Conservation (phyloP, 2,113 vertebrate species). For the Catharus minimus region DNA sequence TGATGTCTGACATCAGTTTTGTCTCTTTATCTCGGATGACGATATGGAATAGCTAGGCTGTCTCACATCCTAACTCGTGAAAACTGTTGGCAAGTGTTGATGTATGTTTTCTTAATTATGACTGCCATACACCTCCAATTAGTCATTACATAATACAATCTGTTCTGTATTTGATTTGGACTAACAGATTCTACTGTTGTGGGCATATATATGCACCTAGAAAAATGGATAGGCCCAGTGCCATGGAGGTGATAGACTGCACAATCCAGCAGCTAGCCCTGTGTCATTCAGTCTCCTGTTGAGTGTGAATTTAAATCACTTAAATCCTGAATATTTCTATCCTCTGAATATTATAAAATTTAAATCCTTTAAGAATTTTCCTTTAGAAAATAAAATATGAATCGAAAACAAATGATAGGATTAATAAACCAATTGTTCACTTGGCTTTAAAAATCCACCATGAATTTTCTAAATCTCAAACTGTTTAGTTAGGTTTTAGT, state of each 20-base stretch:
- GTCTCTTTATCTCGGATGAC: neutral
- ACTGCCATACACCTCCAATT: neutral
- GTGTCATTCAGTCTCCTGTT: slow-evolving; percentile 25
- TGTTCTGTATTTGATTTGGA: slow-evolving; percentile 34
- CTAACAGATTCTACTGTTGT: neutral
- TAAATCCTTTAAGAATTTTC: slow-evolving; percentile 61
- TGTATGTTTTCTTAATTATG: slow-evolving; percentile 2
- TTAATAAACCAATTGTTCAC: slow-evolving; percentile 61
- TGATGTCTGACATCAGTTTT: neutral
- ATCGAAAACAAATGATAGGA: slow-evolving; percentile 49
- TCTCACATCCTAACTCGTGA: neutral
- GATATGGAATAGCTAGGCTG: neutral
- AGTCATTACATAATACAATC: slow-evolving; percentile 32
- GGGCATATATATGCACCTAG: neutral
- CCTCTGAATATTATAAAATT: slow-evolving; percentile 57
- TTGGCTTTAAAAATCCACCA: slow-evolving; percentile 63
- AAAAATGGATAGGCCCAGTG: slow-evolving; percentile 7
- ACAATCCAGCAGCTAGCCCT: neutral
- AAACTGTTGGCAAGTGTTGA: slow-evolving; percentile 34
- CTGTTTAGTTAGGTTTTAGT: slow-evolving; percentile 63
- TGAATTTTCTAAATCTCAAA: slow-evolving; percentile 67
- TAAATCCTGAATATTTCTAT: slow-evolving; percentile 51
- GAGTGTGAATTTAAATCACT: slow-evolving; percentile 55
- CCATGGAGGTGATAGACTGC: slow-evolving; percentile 27
- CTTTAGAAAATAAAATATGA: slow-evolving; percentile 1